Conservation (phyloP, 2,113 vertebrate species). For the Melanostigma gelatinosum region DNA sequence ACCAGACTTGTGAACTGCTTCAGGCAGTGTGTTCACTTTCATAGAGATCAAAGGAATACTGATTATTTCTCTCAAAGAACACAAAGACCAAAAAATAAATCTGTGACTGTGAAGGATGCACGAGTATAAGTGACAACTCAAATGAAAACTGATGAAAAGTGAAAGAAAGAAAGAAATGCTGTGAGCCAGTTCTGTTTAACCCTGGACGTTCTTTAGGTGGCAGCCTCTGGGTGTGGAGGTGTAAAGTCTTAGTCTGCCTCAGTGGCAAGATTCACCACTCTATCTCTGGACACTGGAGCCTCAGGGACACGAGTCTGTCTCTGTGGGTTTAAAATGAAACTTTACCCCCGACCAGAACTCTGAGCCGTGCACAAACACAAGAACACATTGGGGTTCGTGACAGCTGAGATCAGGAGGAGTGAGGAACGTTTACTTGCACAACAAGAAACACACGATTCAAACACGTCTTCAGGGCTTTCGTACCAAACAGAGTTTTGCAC, state of each 20-base stretch:
- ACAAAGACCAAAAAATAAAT: too few relatives aligned
- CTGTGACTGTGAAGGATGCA: too few relatives aligned
- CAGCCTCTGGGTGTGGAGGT: constrained; percentile 21
- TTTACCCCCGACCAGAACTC: background rate
- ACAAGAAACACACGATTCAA: background rate
- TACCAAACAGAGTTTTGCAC: background rate
- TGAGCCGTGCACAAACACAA: constrained; percentile 14
- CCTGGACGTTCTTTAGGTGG: background rate
- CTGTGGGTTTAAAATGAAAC: constrained; percentile 33
- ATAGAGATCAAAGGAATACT: background rate
- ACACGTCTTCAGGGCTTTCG: background rate
- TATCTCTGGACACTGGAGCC: constrained; percentile 1
- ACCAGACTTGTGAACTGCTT: too few relatives aligned
- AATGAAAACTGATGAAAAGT: background rate
- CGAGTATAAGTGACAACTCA: too few relatives aligned
- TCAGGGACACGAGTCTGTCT: background rate
- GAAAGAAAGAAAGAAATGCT: background rate
- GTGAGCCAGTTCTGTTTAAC: background rate
- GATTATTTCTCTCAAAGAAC: background rate
- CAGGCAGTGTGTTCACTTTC: too few relatives aligned
- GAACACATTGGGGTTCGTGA: background rate
- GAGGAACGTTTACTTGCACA: constrained; percentile 7
- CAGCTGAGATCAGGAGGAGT: constrained; percentile 8
- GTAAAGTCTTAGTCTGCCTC: constrained; percentile 29
- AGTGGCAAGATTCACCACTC: constrained; percentile 28